phyloP scores from a whole-genome alignment of 2,888 invertebrate genomes.

The Ophion costatus region DNA sequence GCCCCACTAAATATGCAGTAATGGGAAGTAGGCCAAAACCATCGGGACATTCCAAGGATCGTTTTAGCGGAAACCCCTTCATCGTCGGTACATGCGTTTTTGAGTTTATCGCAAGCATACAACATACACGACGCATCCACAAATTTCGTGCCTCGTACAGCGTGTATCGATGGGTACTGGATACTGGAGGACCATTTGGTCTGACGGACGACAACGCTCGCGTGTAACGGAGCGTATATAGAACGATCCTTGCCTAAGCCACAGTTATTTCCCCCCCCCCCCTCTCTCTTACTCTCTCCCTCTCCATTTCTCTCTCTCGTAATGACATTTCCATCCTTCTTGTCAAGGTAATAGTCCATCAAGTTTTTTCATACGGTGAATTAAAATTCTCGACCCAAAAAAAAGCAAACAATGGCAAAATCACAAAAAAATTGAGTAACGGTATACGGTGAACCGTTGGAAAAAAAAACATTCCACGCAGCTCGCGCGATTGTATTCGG shows the following conservation, averaged over 20 bases:
- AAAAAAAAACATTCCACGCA: neutral
- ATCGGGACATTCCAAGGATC: no score
- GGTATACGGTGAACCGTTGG: no score
- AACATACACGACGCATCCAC: neutral
- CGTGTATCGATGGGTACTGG: neutral
- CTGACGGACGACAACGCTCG: slow-evolving; percentile 79
- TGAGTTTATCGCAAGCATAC: neutral
- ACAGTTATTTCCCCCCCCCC: neutral
- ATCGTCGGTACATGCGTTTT: no score
- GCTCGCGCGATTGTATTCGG: neutral
- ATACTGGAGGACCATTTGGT: slow-evolving; percentile 72
- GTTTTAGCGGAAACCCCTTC: no score
- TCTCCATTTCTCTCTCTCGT: neutral
- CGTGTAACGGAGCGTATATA: slow-evolving; percentile 76
- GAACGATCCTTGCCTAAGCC: slow-evolving; percentile 34
- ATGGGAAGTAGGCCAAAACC: no score
- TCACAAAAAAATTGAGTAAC: neutral
- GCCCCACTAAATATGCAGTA: no score
- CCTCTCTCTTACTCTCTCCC: slow-evolving; percentile 16
- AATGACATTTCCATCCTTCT: no score
- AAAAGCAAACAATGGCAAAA: neutral
- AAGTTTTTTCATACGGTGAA: neutral
- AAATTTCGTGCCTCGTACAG: neutral
- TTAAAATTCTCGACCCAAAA: neutral
- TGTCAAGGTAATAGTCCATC: no score